Evolutionary conservation across 2,113 vertebrate species (phyloP), one percentile per base, ranked within the genome.

Genomic region (Datnioides undecimradiatus): DNA sequence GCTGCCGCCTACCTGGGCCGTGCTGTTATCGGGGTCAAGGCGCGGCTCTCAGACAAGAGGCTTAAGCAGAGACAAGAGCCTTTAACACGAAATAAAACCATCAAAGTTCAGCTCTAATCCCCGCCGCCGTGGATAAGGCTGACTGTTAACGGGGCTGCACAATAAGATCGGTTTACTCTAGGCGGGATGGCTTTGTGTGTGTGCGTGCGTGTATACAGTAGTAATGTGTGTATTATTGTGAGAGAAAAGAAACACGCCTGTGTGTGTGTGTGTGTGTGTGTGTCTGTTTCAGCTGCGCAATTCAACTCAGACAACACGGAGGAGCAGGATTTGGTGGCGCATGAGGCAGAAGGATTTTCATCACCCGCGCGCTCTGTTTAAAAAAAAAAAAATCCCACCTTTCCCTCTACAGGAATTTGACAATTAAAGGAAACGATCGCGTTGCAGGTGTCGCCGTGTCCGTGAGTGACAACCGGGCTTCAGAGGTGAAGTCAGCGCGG

Each of bases 71-170:
- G 85, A 92, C 92, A 80, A 88, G 90, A 88, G 90, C 76, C 85
- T 90, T 86, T 85, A 90, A 89, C 84, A 88, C 65, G 63, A 71
- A 90, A 88, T 89, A 88, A 92, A 90, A 88, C 64, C 90, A 80
- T 88, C 88, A 90, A 82, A 93, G 90, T 93, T 93, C 90, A 89
- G 69, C 75, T 64, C 48, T 92, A 93, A 93, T 91, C 92, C 93
- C 65, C 65, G 33, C 66, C 19, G 80, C 80, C 49, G 78, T 66
- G 75, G 84, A 87, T 89, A 75, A 88, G 46, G 69, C 80, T 41
- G 72, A 25, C 48, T 60, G 77, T 83, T 87, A 75, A 73, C 80
- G 74, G 74, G 49, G 85, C 68, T 59, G 66, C 70, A 73, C 66
- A 76, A 82, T 51, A 54, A 64, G 23, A 73, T 74, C 25, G 25